These are phyloP conservation scores for Chironomus striatipennis DNA, from an alignment of 1,140 invertebrate species.

Conservation along the genomic window DNA sequence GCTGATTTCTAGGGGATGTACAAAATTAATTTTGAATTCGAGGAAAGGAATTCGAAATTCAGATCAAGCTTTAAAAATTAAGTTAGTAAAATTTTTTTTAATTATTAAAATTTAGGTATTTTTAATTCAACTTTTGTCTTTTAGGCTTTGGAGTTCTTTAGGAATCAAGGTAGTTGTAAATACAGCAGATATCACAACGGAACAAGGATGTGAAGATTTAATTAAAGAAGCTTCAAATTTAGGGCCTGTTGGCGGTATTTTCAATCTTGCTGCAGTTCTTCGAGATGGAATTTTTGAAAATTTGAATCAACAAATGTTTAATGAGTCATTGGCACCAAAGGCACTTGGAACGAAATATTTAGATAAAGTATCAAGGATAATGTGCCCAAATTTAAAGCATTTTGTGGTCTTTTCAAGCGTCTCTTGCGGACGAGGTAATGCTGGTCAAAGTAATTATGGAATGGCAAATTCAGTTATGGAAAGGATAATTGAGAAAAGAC, in stretches of 20 bases:
- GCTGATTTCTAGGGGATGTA: slow-evolving; percentile 65
- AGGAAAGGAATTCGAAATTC: slow-evolving; percentile 61
- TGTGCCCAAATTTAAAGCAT: slow-evolving; percentile 42
- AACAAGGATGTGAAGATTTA: slow-evolving; percentile 43
- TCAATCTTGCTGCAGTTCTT: slow-evolving; percentile 60
- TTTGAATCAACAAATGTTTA: slow-evolving; percentile 42
- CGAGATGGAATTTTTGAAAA: slow-evolving; percentile 43
- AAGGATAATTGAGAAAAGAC: slow-evolving; percentile 49
- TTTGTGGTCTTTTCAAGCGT: slow-evolving; percentile 37
- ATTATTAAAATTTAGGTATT: neutral
- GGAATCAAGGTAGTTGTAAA: slow-evolving; percentile 24
- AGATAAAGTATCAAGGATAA: slow-evolving; percentile 41
- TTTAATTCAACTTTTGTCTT: neutral
- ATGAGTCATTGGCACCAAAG: slow-evolving; percentile 42
- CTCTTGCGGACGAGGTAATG: slow-evolving; percentile 55
- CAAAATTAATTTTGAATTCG: slow-evolving; percentile 63
- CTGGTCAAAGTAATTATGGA: slow-evolving; percentile 58
- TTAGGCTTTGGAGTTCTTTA: neutral
- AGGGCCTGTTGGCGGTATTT: slow-evolving; percentile 62
- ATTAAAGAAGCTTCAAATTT: slow-evolving; percentile 46
- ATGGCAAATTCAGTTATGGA: slow-evolving; percentile 60
- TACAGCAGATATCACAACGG: slow-evolving; percentile 26
- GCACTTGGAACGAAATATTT: slow-evolving; percentile 42
- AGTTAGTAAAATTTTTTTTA: slow-evolving; percentile 31
- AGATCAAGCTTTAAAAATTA: slow-evolving; percentile 55